Evolutionary conservation across 1,140 invertebrate species (phyloP).

Genomic region (Telenomus remus): DNA sequence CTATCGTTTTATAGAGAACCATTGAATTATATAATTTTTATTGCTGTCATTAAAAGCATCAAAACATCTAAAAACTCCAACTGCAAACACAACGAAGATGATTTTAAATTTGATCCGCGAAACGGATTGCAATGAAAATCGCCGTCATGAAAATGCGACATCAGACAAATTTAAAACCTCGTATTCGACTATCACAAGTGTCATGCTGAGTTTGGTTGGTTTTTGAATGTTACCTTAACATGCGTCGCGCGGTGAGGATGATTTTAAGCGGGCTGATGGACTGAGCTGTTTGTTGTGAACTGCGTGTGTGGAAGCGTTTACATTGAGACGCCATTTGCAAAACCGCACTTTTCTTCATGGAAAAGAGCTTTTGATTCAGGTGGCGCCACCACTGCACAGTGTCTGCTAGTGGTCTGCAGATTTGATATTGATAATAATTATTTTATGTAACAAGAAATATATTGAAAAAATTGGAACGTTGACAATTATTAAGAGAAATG

Average conservation of each 20-base stretch:
- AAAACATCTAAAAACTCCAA: too few species aligned
- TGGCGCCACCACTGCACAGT: constrained; percentile 12
- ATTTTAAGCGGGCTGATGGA: constrained; percentile 25
- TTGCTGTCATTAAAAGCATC: neutral
- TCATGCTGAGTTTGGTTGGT: constrained; percentile 4
- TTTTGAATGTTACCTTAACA: constrained; percentile 40
- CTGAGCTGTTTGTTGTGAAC: constrained; percentile 17
- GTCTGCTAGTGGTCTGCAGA: too few species aligned
- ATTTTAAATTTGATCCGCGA: constrained; percentile 26
- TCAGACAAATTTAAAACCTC: constrained; percentile 14
- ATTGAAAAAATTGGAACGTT: neutral
- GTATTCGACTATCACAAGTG: constrained; percentile 7
- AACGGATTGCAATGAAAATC: constrained; percentile 12
- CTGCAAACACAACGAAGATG: neutral
- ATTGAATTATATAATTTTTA: neutral
- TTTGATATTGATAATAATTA: neutral
- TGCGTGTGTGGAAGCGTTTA: constrained; percentile 31
- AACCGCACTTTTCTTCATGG: constrained; percentile 11
- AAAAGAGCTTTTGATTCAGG: constrained; percentile 23
- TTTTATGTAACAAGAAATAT: constrained; percentile 23
- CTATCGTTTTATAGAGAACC: neutral
- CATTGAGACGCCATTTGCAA: constrained; percentile 47
- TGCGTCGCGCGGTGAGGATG: constrained; percentile 17
- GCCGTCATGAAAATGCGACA: constrained; percentile 39
- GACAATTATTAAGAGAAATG: constrained; percentile 42